phyloP scores from a whole-genome alignment of 1,140 invertebrate species.

The Matsumurasca onukii region DNA sequence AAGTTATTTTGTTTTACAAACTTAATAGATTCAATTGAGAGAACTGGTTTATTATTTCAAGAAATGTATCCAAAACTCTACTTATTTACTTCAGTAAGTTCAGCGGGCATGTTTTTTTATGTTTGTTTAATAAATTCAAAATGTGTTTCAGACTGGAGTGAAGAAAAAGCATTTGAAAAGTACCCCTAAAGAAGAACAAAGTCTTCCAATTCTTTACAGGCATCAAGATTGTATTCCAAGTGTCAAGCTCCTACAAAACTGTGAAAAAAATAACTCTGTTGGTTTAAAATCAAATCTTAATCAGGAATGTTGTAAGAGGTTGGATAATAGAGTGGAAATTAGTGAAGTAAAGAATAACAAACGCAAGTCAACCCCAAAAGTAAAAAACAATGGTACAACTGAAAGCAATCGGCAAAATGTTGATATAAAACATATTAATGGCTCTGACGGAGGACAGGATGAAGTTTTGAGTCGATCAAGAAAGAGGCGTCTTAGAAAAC shows the following conservation, averaged over 20 bases:
- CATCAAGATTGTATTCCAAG: conserved; percentile 6
- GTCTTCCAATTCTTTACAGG: not conserved
- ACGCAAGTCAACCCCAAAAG: not conserved
- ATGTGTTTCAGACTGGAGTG: not conserved
- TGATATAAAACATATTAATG: not conserved
- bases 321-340: not conserved
- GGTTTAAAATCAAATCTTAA: not conserved
- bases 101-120: no score
- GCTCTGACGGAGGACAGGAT: not conserved
- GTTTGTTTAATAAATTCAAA: no score
- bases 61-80: no score
- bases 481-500: conserved; percentile 12
- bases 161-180: not conserved
- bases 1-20: no score
- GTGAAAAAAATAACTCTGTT: not conserved
- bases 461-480: conserved; percentile 11
- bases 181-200: not conserved
- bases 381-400: not conserved
- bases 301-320: not conserved
- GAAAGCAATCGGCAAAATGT: not conserved
- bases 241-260: not conserved
- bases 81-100: no score
- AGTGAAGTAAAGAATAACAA: not conserved
- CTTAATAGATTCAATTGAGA: no score
- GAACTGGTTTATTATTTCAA: no score